These are phyloP conservation scores for Pao palembangensis DNA, from an alignment of 2,113 vertebrate species.

Conservation along the genomic window DNA sequence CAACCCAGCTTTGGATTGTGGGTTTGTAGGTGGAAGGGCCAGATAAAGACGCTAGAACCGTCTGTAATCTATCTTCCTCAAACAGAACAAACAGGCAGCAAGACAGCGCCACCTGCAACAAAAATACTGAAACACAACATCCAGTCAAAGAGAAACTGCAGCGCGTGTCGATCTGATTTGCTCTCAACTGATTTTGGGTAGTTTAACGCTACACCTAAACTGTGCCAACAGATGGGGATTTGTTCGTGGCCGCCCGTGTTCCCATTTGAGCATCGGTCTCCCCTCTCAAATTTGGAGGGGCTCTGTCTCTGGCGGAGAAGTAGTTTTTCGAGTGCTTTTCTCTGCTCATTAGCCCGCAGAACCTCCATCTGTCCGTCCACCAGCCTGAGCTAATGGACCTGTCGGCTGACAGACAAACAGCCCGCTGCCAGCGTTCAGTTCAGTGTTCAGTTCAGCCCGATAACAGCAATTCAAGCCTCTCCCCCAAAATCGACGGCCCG, in stretches of 20 bases:
- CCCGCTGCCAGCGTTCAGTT: conserved; percentile 58
- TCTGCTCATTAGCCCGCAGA: conserved; percentile 53
- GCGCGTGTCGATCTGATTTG: conserved; percentile 9
- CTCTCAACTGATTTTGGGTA: conserved; percentile 22
- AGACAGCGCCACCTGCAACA: conserved; percentile 1
- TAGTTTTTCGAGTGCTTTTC: conserved; percentile 30
- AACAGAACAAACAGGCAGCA: background rate
- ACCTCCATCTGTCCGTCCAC: conserved; percentile 58
- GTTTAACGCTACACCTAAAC: conserved; percentile 37
- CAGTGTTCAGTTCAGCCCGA: conserved; percentile 48
- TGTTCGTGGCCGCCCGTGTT: conserved; percentile 19
- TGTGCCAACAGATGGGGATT: conserved; percentile 49
- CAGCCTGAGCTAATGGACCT: conserved; percentile 57
- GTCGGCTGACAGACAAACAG: conserved; percentile 55
- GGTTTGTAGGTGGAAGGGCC: too few relatives aligned
- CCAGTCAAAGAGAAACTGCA: conserved; percentile 8
- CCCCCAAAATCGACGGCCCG: conserved; percentile 17
- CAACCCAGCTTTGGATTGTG: too few relatives aligned
- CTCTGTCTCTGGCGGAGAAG: conserved; percentile 17
- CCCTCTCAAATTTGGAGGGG: conserved; percentile 30
- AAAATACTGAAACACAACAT: conserved; percentile 3
- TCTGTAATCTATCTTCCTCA: background rate
- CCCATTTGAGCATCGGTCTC: conserved; percentile 14
- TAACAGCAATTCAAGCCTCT: conserved; percentile 31
- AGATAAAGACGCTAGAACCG: too few relatives aligned